Conservation (phyloP, 1,140 invertebrate genomes). For the Plectrocnemia conspersa region DNA sequence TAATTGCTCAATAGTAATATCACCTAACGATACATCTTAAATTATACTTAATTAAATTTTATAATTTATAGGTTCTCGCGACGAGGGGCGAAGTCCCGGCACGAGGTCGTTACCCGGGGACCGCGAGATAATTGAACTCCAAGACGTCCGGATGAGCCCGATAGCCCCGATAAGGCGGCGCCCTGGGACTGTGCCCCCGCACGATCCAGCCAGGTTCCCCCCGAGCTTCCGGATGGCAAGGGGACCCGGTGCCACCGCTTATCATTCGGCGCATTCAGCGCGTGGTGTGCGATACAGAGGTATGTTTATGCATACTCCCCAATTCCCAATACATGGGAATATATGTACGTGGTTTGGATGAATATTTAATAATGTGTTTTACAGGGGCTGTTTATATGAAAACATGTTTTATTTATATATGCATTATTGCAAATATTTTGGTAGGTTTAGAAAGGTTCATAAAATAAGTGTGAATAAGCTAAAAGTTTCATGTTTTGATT, state of each 20-base stretch:
- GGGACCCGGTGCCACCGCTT: constrained; percentile 49
- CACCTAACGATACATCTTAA: no score
- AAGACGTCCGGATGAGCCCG: constrained; percentile 77
- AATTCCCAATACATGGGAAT: neutral
- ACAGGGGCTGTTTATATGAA: no score
- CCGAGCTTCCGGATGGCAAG: constrained; percentile 74
- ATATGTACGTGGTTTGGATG: neutral
- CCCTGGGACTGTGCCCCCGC: constrained; percentile 41
- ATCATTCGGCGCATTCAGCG: constrained; percentile 37
- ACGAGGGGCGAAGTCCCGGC: constrained; percentile 31
- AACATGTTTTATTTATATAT: no score
- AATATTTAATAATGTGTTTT: no score
- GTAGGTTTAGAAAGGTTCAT: no score
- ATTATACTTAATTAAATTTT: no score
- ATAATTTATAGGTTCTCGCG: constrained; percentile 14
- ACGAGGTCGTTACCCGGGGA: constrained; percentile 30
- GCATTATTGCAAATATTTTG: no score
- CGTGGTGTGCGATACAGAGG: constrained; percentile 57
- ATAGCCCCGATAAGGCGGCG: constrained; percentile 70
- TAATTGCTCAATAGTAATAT: no score
- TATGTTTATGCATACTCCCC: constrained; percentile 47
- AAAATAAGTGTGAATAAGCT: no score
- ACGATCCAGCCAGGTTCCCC: constrained; percentile 65
- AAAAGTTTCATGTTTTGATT: no score
- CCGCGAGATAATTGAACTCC: constrained; percentile 69